Base-by-base conservation (phyloP, 1,140 invertebrate species). In the Laodelphax striatellus region DNA sequence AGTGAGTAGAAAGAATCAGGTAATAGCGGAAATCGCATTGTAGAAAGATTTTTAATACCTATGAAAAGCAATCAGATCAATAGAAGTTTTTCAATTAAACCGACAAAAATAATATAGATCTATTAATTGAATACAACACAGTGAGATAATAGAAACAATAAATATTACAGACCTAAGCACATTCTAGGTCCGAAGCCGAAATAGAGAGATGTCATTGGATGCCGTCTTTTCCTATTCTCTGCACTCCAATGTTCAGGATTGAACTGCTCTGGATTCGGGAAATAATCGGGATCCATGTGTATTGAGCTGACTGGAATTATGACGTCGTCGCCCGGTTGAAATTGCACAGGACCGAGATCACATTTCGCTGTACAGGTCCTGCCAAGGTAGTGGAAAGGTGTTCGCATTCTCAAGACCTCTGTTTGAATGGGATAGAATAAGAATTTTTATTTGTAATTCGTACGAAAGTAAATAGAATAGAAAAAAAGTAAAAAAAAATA, bases 211-310 rank as follows among this genome's bases (percentile, higher is more conserved):
- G 70, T 58, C 65, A 71, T 72, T 6, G 61, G 71, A 63, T 70
- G 75, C 44, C 78, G 67, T 5, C 58, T 61, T 44, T 67, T 61
- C 5, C 63, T 60, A 22, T 75, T 74, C 64, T 80, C 79, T 2
- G 76, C 70, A 14, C 71, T 68, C 67, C 88, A 88, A 63, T 84
- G 72, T 52, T 85, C 81, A 0, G 87, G 87, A 71, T 85, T 75
- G 64, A 86, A 90, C 11, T 67, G 71, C 5, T 82, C 75, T 6
- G 87, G 86, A 63, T 88, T 73, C 2, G 79, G 74, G 70, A 77
- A 89, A 57, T 80, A 74, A 13, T 76, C 70, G 1, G 79, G 75
- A 73, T 88, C 81, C 28, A 76, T 70, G 64, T 90, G 86, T 24
- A 88, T 75, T 19, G 77, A 77, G 56, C 78, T 77, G 0, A 74